A percentile compares a stretch with the other conserved stretches of the same genome.
Conservation (phyloP, 2,797 vertebrate species). For the Rhabdomys pumilio region DNA sequence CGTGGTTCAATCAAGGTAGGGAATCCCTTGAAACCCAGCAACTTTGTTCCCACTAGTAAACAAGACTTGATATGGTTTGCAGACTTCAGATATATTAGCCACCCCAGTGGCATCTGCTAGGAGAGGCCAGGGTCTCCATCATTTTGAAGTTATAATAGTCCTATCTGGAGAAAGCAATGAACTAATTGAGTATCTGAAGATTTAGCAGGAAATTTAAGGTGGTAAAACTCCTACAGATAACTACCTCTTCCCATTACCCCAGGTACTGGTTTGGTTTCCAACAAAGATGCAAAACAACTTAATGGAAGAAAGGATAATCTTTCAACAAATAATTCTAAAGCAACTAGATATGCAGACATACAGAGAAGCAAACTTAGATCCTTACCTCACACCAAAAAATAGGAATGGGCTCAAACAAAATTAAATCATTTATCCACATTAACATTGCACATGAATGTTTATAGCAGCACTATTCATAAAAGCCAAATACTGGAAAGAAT, state of each 20-base stretch:
- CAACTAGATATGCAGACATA: not conserved
- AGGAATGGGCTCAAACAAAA: constrained; percentile 45
- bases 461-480: constrained; percentile 14
- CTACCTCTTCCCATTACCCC: not conserved
- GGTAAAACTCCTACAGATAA: not conserved
- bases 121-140: not conserved
- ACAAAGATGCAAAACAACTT: constrained; percentile 24
- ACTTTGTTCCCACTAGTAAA: not conserved
- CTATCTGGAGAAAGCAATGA: not conserved
- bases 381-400: constrained; percentile 45
- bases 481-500: constrained; percentile 39
- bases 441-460: constrained; percentile 22
- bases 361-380: constrained; percentile 18
- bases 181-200: not conserved
- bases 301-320: constrained; percentile 26
- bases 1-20: not conserved
- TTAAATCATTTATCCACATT: constrained; percentile 33
- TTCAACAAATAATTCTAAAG: not conserved
- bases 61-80: not conserved
- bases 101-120: not conserved
- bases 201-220: constrained; percentile 25
- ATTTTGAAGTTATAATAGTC: not conserved
- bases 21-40: constrained; percentile 18
- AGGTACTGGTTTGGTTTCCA: constrained; percentile 16
- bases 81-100: not conserved